Percentiles rank a stretch among this genome's conserved stretches.
These are phyloP conservation scores for Venustaconcha ellipsiformis DNA, from an alignment of 1,140 invertebrate species.

Conservation along the genomic window DNA sequence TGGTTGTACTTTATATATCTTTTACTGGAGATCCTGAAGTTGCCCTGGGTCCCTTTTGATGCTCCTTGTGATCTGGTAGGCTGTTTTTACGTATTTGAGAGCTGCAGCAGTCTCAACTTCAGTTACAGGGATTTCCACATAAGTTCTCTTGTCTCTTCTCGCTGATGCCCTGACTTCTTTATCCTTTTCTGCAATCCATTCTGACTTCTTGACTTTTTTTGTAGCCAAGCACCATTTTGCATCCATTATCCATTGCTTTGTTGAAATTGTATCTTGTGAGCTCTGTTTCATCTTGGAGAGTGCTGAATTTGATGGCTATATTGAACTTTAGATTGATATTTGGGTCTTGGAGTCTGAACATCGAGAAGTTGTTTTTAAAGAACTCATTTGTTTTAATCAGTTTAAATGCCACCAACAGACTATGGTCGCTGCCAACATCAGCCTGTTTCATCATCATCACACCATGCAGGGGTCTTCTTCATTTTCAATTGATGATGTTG, in stretches of 20 bases:
- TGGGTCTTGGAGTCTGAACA: conserved; percentile 2
- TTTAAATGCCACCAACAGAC: conserved; percentile 15
- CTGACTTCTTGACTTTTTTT: not conserved
- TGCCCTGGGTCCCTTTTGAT: too few species aligned
- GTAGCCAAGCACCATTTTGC: not conserved
- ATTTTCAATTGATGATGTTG: conserved; percentile 35
- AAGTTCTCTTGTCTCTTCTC: too few species aligned
- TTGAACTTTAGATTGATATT: not conserved
- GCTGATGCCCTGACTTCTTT: too few species aligned
- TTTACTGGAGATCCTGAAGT: too few species aligned
- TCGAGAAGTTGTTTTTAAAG: not conserved
- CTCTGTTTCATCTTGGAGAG: not conserved
- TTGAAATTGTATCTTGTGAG: conserved; percentile 1
- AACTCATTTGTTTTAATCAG: conserved; percentile 4
- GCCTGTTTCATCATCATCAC: conserved; percentile 15
- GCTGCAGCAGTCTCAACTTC: too few species aligned
- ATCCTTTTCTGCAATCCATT: too few species aligned
- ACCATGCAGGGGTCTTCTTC: conserved; percentile 30
- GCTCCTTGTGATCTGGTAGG: too few species aligned
- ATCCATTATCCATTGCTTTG: conserved; percentile 1
- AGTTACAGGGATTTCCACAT: too few species aligned
- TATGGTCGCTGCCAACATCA: conserved; percentile 33
- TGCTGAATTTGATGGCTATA: not conserved
- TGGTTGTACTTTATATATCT: too few species aligned
- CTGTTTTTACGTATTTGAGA: too few species aligned